Base-by-base conservation (phyloP, 2,113 vertebrate genomes). In the Perca fluviatilis region DNA sequence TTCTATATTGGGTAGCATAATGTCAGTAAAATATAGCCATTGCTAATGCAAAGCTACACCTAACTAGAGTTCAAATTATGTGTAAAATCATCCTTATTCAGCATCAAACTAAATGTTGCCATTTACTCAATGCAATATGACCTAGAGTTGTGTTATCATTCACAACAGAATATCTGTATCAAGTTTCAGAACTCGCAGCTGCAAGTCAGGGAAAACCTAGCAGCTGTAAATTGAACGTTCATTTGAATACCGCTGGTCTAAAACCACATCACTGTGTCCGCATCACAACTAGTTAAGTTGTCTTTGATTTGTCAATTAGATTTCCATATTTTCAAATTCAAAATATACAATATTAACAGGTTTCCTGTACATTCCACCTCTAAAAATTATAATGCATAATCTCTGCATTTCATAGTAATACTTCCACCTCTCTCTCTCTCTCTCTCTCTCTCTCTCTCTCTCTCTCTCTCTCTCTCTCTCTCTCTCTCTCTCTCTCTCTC, bases 321-420 rank as follows among this genome's bases (percentile, higher is more conserved):
- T 87, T 89, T 84, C 66, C 82, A 96, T 95, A 91, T 92, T 95
- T 96, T 96, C 94, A 95, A 95, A 95, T 94, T 90, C 93, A 95
- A 96, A 93, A 97, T 98, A 92, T 98, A 98, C 97, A 98, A 96
- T 98, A 98, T 99, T 96, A 96, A 98, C 96, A 97, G 85, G 94
- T 83, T 89, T 90, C 71, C 92, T 94, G 91, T 94, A 96, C 94
- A 95, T 93, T 96, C 95, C 94, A 94, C 93, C 63, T 83, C 83
- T 67, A 89, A 74, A 67, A 77, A 68, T 89, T 74, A 83, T 23
- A 84, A 87, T 93, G 95, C 80, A 71, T 88, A 89, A 88, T 89
- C 47, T 88, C 85, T 89, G 91, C 91, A 92, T 93, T 82, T 93
- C 77, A 61, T 80, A 79, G 80, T 79, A 74, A 79, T 74, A 89